These are phyloP conservation scores for Liopterus haemorrhoidalis DNA, from an alignment of 2,888 invertebrate species.

Conservation along the genomic window DNA sequence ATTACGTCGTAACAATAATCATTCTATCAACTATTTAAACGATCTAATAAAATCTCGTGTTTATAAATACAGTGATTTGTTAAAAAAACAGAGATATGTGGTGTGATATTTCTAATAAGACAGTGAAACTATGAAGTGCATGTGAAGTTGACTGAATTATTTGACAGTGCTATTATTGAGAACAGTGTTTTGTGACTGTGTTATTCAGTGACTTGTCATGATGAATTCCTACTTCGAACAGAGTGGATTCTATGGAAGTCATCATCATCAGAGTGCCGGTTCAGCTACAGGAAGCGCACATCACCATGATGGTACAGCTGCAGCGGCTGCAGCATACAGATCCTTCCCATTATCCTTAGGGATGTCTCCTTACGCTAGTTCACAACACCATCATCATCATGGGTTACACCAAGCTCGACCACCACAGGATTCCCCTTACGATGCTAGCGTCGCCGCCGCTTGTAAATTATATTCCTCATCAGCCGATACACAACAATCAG, in stretches of 20 bases:
- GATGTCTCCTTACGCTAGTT: constrained; percentile 75
- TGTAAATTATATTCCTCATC: constrained; percentile 73
- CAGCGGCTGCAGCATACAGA: constrained; percentile 66
- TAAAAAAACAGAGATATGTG: constrained; percentile 1
- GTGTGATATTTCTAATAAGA: no score
- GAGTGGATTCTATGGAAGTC: constrained; percentile 89
- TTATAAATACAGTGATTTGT: background rate
- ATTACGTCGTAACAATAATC: constrained; percentile 45
- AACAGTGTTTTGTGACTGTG: constrained; percentile 8
- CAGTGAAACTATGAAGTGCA: no score
- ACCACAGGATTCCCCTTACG: constrained; percentile 87
- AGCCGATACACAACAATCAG: constrained; percentile 54
- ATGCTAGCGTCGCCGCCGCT: constrained; percentile 79
- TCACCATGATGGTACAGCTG: constrained; percentile 66
- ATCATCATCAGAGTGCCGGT: constrained; percentile 75
- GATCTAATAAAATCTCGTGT: constrained; percentile 21
- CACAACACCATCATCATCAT: constrained; percentile 68
- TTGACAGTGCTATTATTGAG: background rate
- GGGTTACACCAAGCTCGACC: constrained; percentile 68
- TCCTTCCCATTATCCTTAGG: constrained; percentile 82
- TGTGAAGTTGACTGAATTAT: background rate
- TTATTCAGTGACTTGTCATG: constrained; percentile 42
- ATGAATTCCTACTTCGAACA: constrained; percentile 98
- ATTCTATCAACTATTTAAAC: constrained; percentile 39
- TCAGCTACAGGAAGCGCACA: constrained; percentile 55